Conservation (phyloP, 2,888 invertebrate genomes). For the Gortyna flavago region DNA sequence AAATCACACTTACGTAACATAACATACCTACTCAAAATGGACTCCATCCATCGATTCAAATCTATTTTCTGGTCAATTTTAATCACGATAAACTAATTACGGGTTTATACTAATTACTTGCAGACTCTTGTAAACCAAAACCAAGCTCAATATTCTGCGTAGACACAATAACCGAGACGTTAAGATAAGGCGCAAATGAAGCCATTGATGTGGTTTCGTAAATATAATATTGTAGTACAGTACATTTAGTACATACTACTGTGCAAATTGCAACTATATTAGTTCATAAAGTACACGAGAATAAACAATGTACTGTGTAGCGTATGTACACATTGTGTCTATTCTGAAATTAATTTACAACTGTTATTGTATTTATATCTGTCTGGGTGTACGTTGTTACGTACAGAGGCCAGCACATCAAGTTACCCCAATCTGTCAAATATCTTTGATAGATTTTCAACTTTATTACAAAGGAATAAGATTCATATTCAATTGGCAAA, state of each 20-base stretch:
- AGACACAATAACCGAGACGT: conserved; percentile 24
- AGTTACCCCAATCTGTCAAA: no score
- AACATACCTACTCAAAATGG: not conserved
- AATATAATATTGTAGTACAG: conserved; percentile 40
- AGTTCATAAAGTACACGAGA: conserved; percentile 49
- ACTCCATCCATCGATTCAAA: not conserved
- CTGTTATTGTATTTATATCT: not conserved
- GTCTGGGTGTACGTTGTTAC: no score
- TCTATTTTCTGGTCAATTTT: not conserved
- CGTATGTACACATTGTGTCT: conserved; percentile 3
- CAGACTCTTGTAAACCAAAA: conserved; percentile 5
- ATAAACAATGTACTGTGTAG: conserved; percentile 34
- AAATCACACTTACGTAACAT: no score
- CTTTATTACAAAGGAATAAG: no score
- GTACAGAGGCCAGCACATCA: no score
- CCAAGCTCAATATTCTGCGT: conserved; percentile 2
- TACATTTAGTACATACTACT: conserved; percentile 28
- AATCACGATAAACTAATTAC: not conserved
- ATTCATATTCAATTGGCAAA: no score
- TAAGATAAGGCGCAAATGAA: conserved; percentile 36
- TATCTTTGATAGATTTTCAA: no score
- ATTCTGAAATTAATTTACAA: conserved; percentile 31
- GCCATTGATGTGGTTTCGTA: conserved; percentile 54
- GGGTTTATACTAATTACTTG: not conserved
- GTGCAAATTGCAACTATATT: conserved; percentile 38